A percentile compares a stretch with the other conserved stretches of the same genome.
These are phyloP conservation scores for Saguinus midas DNA, from an alignment of 2,113 vertebrate genomes.

Conservation along the genomic window DNA sequence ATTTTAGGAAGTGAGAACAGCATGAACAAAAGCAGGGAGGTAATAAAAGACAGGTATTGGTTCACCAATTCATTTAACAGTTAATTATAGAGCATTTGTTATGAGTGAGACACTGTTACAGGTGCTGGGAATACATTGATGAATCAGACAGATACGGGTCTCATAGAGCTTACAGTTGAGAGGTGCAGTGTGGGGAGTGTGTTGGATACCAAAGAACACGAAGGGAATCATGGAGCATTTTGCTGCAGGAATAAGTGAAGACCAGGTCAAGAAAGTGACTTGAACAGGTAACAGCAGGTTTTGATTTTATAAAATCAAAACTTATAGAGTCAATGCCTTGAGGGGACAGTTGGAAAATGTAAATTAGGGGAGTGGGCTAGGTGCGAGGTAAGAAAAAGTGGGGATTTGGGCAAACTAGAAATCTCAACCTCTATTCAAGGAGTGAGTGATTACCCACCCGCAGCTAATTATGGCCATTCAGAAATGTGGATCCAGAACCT, in stretches of 20 bases:
- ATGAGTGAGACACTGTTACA: neutral
- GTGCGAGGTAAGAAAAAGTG: neutral
- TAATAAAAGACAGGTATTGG: neutral
- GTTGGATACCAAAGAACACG: neutral
- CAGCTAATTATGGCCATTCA: neutral
- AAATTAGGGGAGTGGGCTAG: neutral
- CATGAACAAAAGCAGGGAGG: neutral
- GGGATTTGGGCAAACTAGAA: neutral
- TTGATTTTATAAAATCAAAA: neutral
- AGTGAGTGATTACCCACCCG: neutral
- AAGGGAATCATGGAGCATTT: neutral
- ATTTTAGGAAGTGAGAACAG: neutral
- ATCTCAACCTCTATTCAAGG: neutral
- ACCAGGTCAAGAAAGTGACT: neutral
- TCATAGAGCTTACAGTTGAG: neutral
- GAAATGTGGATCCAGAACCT: neutral
- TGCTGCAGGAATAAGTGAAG: neutral
- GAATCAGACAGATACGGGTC: neutral
- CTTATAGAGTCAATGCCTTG: neutral
- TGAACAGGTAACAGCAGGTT: neutral
- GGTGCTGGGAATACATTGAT: neutral
- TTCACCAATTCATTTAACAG: neutral
- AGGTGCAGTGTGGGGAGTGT: neutral
- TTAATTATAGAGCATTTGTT: neutral
- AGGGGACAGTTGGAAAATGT: neutral